phyloP scores from a whole-genome alignment of 2,797 vertebrate genomes.

The Brotula barbata region DNA sequence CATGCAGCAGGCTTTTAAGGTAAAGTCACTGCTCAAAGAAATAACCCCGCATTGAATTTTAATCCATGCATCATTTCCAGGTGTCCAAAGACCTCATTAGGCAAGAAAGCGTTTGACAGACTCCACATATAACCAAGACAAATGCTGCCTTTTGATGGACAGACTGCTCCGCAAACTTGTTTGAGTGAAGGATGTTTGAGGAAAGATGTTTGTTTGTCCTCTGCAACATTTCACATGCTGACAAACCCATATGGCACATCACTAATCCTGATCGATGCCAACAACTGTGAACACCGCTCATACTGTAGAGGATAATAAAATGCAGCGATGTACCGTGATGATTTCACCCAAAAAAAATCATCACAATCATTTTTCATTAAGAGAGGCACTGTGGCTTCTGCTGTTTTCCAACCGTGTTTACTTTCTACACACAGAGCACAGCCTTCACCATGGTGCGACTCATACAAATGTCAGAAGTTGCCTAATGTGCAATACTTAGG shows the following conservation, averaged over 20 bases:
- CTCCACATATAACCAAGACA: constrained; percentile 42
- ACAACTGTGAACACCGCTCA: constrained; percentile 45
- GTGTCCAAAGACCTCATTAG: constrained; percentile 34
- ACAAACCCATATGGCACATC: constrained; percentile 63
- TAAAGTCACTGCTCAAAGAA: constrained; percentile 32
- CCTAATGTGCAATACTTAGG: constrained; percentile 65
- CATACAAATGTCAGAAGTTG: constrained; percentile 50
- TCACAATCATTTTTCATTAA: constrained; percentile 49
- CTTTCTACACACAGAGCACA: constrained; percentile 41
- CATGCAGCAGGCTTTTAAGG: constrained; percentile 24
- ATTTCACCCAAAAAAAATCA: constrained; percentile 60
- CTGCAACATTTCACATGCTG: constrained; percentile 56
- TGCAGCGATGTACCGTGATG: constrained; percentile 36
- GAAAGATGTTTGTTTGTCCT: constrained; percentile 26
- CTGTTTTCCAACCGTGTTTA: constrained; percentile 43
- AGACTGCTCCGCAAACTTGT: constrained; percentile 27
- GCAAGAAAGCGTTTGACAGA: constrained; percentile 33
- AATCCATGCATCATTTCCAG: constrained; percentile 35
- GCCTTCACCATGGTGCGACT: constrained; percentile 11
- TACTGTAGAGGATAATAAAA: constrained; percentile 54
- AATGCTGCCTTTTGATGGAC: constrained; percentile 23
- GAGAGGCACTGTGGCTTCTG: constrained; percentile 36
- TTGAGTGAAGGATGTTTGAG: constrained; percentile 53
- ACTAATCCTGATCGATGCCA: constrained; percentile 69
- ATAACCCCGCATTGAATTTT: constrained; percentile 21